phyloP scores from a whole-genome alignment of 1,140 invertebrate genomes.

The Diabrotica virgifera region DNA sequence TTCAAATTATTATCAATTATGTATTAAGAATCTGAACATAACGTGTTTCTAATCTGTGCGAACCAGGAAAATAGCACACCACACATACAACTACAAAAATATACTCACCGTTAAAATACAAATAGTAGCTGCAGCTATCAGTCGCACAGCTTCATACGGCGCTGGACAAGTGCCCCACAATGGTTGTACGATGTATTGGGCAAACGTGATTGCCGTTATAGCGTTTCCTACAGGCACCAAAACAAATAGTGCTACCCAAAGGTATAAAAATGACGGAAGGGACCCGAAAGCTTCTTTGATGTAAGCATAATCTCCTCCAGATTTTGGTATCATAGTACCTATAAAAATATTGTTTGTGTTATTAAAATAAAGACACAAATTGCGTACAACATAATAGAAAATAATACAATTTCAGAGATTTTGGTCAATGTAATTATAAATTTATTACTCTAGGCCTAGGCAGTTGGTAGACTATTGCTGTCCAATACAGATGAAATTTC shows the following conservation, averaged over 20 bases:
- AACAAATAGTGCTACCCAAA: constrained; percentile 91
- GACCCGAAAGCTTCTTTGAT: constrained; percentile 88
- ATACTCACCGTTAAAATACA: constrained; percentile 70
- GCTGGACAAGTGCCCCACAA: constrained; percentile 74
- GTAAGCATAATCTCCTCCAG: constrained; percentile 98
- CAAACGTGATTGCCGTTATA: constrained; percentile 94
- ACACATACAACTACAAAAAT: no score
- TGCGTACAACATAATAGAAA: no score
- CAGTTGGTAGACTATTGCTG: no score
- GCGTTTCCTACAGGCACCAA: constrained; percentile 94
- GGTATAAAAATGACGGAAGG: constrained; percentile 88
- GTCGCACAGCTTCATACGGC: constrained; percentile 63
- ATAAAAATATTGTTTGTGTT: constrained; percentile 41
- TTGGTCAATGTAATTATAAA: no score
- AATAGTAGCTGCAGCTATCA: constrained; percentile 42
- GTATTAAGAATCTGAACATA: no score
- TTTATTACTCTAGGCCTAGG: no score
- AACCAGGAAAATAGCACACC: no score
- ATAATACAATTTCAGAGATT: no score
- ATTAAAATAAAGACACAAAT: no score
- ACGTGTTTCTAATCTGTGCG: no score
- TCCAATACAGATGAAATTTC: no score
- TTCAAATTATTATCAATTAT: no score
- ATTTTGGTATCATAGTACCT: constrained; percentile 88
- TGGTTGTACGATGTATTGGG: constrained; percentile 91